Evolutionary conservation across 2,113 vertebrate species (phyloP).

Genomic region (Pollachius pollachius): DNA sequence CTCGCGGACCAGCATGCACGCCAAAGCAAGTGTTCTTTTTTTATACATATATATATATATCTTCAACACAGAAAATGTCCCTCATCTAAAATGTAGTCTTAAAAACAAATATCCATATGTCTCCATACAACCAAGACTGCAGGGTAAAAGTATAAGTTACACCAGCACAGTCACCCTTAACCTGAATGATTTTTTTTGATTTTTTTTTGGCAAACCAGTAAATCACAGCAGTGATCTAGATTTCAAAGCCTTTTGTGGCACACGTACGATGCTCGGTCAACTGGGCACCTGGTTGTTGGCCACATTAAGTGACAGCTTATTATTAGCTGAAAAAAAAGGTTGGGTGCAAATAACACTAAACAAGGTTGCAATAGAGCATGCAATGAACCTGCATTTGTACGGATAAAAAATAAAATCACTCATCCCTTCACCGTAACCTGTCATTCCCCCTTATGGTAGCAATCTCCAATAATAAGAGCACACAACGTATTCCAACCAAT

Average conservation of each 20-base stretch:
- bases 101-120: conserved; percentile 44
- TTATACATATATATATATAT: background rate
- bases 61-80: conserved; percentile 47
- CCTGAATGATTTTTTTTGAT: conserved; percentile 59
- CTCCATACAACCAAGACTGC: conserved; percentile 53
- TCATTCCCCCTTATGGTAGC: conserved; percentile 40
- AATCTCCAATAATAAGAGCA: conserved; percentile 42
- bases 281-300: conserved; percentile 56
- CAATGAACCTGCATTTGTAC: conserved; percentile 55
- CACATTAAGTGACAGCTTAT: conserved; percentile 66
- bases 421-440: conserved; percentile 40
- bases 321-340: conserved; percentile 61
- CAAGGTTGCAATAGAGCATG: conserved; percentile 64
- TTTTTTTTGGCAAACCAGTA: conserved; percentile 59
- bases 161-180: conserved; percentile 60
- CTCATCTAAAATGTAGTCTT: conserved; percentile 47
- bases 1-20: conserved; percentile 50
- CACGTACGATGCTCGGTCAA: conserved; percentile 6
- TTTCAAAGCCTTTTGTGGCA: conserved; percentile 27
- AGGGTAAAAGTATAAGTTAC: conserved; percentile 50
- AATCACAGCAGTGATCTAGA: conserved; percentile 38
- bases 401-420: conserved; percentile 34
- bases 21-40: conserved; percentile 18
- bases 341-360: conserved; percentile 69
- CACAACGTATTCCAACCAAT: conserved; percentile 49